These are phyloP conservation scores for Mactra quadrangularis DNA, from an alignment of 1,140 invertebrate genomes.

Conservation along the genomic window DNA sequence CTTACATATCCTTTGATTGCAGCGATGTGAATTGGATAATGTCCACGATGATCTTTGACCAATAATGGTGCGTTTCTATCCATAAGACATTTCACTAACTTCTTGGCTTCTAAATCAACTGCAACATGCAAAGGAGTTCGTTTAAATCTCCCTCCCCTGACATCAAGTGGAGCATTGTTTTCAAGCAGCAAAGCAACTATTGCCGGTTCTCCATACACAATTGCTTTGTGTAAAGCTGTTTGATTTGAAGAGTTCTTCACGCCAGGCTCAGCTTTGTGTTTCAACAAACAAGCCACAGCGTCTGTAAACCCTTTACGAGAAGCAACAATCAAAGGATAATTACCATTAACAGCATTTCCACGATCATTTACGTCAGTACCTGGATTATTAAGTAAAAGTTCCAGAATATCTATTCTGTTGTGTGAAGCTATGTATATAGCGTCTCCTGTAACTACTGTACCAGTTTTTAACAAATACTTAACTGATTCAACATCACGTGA, in stretches of 20 bases:
- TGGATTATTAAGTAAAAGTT: neutral
- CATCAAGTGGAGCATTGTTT: neutral
- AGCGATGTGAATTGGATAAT: slow-evolving; percentile 47
- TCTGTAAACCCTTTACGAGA: neutral
- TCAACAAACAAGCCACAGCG: neutral
- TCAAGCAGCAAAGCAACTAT: neutral
- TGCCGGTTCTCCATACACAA: neutral
- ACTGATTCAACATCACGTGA: slow-evolving; percentile 8
- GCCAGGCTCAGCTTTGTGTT: neutral
- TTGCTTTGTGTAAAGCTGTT: slow-evolving; percentile 37
- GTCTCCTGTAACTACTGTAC: slow-evolving; percentile 33
- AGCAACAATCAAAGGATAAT: slow-evolving; percentile 15
- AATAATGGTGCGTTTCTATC: neutral
- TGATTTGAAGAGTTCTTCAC: slow-evolving; percentile 2
- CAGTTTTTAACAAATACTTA: slow-evolving; percentile 7
- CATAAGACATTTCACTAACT: neutral
- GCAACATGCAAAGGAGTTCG: slow-evolving; percentile 25
- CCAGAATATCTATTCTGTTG: slow-evolving; percentile 3
- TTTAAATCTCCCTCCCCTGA: slow-evolving; percentile 17
- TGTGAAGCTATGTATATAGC: slow-evolving; percentile 39
- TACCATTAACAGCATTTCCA: neutral
- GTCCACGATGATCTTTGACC: slow-evolving; percentile 41
- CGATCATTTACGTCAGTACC: neutral
- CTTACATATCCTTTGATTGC: slow-evolving; percentile 31
- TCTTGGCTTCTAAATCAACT: neutral